Percentiles rank a stretch among this genome's conserved stretches.
phyloP scores from a whole-genome alignment of 2,797 vertebrate species.

The Merluccius polli region DNA sequence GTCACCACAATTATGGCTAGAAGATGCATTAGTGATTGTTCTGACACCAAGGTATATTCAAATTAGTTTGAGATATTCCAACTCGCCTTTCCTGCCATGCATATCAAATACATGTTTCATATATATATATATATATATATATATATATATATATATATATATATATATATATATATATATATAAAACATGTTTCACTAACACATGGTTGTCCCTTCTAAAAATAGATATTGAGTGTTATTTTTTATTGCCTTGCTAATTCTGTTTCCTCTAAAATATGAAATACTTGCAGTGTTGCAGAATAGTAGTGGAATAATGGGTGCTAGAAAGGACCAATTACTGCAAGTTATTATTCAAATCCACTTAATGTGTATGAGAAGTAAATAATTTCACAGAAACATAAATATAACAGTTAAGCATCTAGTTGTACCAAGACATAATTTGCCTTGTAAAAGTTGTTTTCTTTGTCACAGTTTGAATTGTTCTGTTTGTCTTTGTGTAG shows the following conservation, averaged over 20 bases:
- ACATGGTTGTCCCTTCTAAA: too few species aligned
- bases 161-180: neutral
- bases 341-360: neutral
- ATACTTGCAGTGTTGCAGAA: too few species aligned
- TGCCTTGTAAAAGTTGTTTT: too few species aligned
- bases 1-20: slow-evolving; percentile 58
- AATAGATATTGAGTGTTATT: neutral
- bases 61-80: slow-evolving; percentile 29
- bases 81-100: neutral
- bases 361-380: neutral
- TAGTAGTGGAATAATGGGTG: too few species aligned
- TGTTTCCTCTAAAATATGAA: neutral
- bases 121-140: neutral
- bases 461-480: neutral
- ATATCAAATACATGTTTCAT: slow-evolving; percentile 2
- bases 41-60: slow-evolving; percentile 37
- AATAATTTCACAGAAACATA: neutral
- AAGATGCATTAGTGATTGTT: slow-evolving; percentile 44
- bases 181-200: too few species aligned
- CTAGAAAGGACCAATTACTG: too few species aligned
- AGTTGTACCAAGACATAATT: too few species aligned
- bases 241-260: neutral
- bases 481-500: too few species aligned
- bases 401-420: neutral
- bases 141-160: neutral